Conservation (phyloP, 92 coral and sea anemone genomes). For the Actinernus sp. region DNA sequence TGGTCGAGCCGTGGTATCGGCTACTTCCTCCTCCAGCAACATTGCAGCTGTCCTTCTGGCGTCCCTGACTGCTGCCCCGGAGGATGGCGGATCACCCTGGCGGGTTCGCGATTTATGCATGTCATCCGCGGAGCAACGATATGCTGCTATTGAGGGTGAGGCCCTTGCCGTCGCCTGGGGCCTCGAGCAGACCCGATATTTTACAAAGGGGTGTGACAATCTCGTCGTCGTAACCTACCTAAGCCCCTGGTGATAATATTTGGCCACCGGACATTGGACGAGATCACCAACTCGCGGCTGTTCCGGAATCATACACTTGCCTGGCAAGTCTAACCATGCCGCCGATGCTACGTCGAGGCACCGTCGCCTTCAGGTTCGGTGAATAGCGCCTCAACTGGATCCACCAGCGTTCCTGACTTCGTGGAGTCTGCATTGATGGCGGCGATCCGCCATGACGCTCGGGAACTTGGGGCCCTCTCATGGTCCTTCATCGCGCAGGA, state of each 20-base stretch:
- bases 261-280: too few species aligned
- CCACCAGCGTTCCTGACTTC: background rate
- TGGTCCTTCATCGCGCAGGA: too few species aligned
- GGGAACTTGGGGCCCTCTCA: background rate
- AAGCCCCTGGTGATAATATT: too few species aligned
- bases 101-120: background rate
- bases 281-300: too few species aligned
- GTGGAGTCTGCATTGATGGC: background rate
- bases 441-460: background rate
- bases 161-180: background rate
- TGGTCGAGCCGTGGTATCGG: too few species aligned
- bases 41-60: conserved; percentile 30
- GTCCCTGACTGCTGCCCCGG: conserved; percentile 33
- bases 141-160: background rate
- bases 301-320: conserved; percentile 3
- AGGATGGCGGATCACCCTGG: background rate
- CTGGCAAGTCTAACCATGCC: background rate
- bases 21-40: conserved; percentile 39
- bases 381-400: background rate
- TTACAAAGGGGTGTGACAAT: too few species aligned
- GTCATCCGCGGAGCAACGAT: background rate
- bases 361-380: background rate
- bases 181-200: too few species aligned
- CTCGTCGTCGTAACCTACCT: too few species aligned
- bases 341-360: background rate